Evolutionary conservation across 2,113 vertebrate species (phyloP).

Genomic region (Brachyhypopomus occidentalis): DNA sequence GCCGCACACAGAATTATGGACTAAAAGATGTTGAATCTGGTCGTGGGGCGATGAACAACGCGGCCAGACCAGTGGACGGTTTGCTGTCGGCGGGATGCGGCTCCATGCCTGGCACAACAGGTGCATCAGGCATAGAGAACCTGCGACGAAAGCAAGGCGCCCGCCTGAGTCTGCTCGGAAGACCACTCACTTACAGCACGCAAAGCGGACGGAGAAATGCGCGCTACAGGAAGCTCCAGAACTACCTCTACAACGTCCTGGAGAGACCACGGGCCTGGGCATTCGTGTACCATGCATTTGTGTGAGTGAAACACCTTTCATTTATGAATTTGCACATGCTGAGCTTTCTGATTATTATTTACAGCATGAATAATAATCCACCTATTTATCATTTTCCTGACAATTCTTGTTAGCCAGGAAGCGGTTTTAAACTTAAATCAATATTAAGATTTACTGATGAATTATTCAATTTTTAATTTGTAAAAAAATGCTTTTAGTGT

Average conservation of each 20-base stretch:
- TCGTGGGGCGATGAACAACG: slow-evolving; percentile 74
- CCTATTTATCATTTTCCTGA: no score
- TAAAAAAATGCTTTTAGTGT: not conserved
- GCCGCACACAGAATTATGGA: slow-evolving; percentile 71
- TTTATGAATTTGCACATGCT: not conserved
- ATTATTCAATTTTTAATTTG: not conserved
- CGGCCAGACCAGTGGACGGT: slow-evolving; percentile 76
- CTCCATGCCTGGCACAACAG: no score
- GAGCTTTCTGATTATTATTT: no score
- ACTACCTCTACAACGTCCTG: slow-evolving; percentile 96
- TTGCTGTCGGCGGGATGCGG: no score
- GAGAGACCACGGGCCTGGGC: slow-evolving; percentile 94
- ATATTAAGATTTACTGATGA: not conserved
- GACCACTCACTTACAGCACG: slow-evolving; percentile 88
- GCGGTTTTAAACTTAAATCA: not conserved
- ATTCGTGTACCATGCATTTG: slow-evolving; percentile 94
- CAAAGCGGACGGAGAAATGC: slow-evolving; percentile 92
- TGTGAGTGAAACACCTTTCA: slow-evolving; percentile 80
- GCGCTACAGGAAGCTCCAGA: slow-evolving; percentile 92
- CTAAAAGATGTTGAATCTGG: slow-evolving; percentile 93
- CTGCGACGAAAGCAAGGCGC: slow-evolving; percentile 86
- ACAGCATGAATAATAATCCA: no score
- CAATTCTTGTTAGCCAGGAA: no score
- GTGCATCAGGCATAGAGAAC: slow-evolving; percentile 69
- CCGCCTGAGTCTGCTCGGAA: slow-evolving; percentile 93